Conservation (phyloP, 2,113 vertebrate genomes). For the Glaucomys volans region DNA sequence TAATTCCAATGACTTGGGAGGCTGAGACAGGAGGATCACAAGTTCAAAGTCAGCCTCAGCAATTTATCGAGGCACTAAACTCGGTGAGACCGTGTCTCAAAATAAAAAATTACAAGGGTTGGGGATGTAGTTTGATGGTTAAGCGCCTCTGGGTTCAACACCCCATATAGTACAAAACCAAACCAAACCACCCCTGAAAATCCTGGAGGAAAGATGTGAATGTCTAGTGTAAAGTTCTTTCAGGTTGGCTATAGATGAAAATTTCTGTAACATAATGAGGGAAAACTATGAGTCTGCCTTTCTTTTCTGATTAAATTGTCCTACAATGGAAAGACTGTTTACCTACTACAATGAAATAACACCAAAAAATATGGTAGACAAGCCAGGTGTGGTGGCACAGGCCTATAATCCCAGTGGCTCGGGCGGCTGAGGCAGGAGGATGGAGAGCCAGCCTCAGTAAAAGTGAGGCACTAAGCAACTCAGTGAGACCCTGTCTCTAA, state of each 20-base stretch:
- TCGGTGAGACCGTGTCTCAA: background rate
- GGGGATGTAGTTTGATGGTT: background rate
- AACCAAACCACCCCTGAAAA: background rate
- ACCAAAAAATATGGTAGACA: background rate
- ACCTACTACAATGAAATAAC: background rate
- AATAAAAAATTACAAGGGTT: background rate
- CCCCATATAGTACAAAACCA: background rate
- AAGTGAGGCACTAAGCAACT: too few species aligned
- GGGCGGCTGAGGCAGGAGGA: too few species aligned
- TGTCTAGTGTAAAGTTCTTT: background rate
- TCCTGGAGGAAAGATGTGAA: background rate
- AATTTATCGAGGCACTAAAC: background rate
- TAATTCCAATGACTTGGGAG: background rate
- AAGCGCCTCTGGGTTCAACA: background rate
- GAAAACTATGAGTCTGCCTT: background rate
- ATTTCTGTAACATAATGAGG: background rate
- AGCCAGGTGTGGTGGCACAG: too few species aligned
- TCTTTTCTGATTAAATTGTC: conserved; percentile 3
- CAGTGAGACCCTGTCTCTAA: too few species aligned
- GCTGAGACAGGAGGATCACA: background rate
- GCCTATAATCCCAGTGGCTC: too few species aligned
- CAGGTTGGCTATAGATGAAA: background rate
- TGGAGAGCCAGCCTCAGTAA: too few species aligned
- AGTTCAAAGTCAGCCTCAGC: background rate
- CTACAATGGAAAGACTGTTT: background rate